phyloP scores from a whole-genome alignment of 2,113 vertebrate genomes.

The Centrocercus urophasianus region DNA sequence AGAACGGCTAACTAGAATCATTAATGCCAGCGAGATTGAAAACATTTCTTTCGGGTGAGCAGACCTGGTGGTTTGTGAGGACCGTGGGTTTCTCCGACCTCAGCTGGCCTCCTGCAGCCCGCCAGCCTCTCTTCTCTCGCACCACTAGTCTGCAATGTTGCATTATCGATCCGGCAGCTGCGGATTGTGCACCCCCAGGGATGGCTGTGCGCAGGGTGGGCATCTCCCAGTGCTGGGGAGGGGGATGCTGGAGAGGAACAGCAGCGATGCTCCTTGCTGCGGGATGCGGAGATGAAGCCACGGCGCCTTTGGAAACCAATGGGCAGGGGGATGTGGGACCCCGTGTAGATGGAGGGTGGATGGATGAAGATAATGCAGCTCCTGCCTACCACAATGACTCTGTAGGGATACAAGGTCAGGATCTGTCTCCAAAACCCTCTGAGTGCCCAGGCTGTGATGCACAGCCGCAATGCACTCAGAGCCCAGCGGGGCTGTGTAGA shows the following conservation, averaged over 20 bases:
- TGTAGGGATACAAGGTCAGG: fast-evolving
- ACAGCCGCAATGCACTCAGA: neutral
- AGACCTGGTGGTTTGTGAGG: neutral
- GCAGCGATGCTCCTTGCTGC: fast-evolving
- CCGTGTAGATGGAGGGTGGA: neutral
- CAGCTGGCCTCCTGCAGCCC: neutral
- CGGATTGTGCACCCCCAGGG: neutral
- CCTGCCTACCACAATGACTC: neutral
- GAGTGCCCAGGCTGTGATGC: fast-evolving
- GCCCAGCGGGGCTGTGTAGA: neutral
- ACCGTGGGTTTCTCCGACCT: neutral
- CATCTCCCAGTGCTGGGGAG: too few species aligned
- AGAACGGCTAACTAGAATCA: neutral
- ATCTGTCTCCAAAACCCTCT: fast-evolving
- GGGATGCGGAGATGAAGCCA: neutral
- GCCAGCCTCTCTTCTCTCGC: neutral
- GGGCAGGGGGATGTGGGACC: neutral
- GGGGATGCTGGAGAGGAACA: neutral
- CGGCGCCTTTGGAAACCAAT: fast-evolving
- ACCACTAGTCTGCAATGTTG: neutral
- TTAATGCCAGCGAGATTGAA: neutral
- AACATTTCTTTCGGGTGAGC: neutral
- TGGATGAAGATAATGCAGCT: neutral
- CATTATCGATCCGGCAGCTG: neutral
- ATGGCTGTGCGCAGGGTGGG: neutral